Conservation (phyloP, 2,113 vertebrate genomes). For the Nestor notabilis region DNA sequence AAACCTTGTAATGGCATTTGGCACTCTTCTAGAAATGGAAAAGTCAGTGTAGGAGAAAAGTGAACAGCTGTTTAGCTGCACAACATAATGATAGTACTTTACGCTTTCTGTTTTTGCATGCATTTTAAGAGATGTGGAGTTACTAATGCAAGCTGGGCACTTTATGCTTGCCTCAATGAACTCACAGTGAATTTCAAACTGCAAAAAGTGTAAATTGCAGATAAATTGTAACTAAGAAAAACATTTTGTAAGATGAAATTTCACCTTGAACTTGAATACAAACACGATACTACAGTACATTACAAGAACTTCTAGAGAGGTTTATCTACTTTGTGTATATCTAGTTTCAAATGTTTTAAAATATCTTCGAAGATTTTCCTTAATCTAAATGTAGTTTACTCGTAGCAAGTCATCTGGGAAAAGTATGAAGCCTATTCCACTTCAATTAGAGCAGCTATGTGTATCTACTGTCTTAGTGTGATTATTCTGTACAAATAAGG, state of each 20-base stretch:
- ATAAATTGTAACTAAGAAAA: background rate
- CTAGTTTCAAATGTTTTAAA: conserved; percentile 6
- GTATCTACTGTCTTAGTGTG: background rate
- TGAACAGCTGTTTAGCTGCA: conserved; percentile 33
- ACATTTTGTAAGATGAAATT: background rate
- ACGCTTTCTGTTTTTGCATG: background rate
- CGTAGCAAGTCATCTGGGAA: background rate
- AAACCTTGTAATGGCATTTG: conserved; percentile 7
- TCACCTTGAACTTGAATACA: background rate
- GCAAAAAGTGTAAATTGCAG: background rate
- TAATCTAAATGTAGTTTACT: background rate
- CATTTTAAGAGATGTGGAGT: background rate
- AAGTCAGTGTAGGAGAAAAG: background rate
- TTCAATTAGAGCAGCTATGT: conserved; percentile 3
- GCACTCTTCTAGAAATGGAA: conserved; percentile 6
- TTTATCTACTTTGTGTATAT: background rate
- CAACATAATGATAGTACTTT: conserved; percentile 27
- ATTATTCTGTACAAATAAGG: background rate
- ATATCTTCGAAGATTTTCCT: background rate
- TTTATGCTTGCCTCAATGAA: background rate
- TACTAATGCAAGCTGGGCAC: background rate
- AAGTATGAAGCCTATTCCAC: background rate
- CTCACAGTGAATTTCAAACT: background rate
- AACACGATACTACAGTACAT: background rate
- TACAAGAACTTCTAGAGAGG: background rate